Evolutionary conservation across 1,140 invertebrate species (phyloP).

Genomic region (Bicyclus anynana): DNA sequence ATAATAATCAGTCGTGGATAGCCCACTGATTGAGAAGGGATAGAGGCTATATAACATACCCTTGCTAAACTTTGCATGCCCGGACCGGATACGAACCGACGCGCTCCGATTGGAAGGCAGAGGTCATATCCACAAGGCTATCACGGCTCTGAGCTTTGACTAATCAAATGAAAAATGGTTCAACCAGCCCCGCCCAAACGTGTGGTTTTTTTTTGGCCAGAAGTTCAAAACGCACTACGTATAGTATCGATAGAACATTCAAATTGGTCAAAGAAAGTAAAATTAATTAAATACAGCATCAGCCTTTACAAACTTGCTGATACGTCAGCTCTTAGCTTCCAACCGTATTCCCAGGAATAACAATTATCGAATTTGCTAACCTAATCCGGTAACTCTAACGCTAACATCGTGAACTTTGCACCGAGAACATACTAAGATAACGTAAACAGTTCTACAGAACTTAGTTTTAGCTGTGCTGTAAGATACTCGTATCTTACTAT

Average conservation of each 20-base stretch:
- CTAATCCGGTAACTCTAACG: slow-evolving; percentile 5
- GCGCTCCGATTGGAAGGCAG: too few species aligned
- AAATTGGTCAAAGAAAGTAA: neutral
- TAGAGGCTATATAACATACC: too few species aligned
- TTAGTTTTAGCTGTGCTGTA: slow-evolving; percentile 5
- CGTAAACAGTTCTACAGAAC: slow-evolving; percentile 5
- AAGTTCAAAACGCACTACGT: neutral
- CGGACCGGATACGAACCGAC: too few species aligned
- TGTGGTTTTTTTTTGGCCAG: too few species aligned
- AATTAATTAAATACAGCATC: neutral
- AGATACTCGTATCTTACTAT: too few species aligned
- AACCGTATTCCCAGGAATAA: slow-evolving; percentile 1
- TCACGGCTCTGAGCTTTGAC: too few species aligned
- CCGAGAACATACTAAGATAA: slow-evolving; percentile 2
- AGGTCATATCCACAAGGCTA: too few species aligned
- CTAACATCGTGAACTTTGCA: slow-evolving; percentile 5
- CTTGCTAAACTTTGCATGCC: too few species aligned
- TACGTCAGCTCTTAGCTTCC: slow-evolving; percentile 4
- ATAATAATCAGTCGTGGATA: too few species aligned
- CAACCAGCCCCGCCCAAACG: too few species aligned
- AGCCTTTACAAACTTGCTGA: neutral
- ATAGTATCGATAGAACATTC: neutral
- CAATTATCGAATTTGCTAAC: slow-evolving; percentile 19
- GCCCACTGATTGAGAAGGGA: too few species aligned
- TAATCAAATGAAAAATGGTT: too few species aligned